A percentile compares a stretch with the other conserved stretches of the same genome.
Conservation (phyloP, 1,140 invertebrate genomes). For the Nephila pilipes region DNA sequence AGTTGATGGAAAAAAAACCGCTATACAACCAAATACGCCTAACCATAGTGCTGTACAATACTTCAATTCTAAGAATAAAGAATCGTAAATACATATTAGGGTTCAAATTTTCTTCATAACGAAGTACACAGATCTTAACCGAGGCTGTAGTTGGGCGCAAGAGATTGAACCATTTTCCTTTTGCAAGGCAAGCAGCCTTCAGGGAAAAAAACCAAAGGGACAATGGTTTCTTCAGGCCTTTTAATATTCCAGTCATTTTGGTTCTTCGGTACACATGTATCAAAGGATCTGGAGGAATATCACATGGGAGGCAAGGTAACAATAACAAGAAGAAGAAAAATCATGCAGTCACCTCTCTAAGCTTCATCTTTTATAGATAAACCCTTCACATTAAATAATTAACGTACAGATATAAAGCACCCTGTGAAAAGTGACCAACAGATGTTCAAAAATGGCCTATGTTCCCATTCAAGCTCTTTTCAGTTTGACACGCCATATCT, state of each 20-base stretch:
- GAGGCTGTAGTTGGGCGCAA: too few relatives aligned
- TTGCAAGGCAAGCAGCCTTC: not conserved
- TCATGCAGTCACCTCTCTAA: not conserved
- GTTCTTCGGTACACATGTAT: not conserved
- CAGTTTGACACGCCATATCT: constrained; percentile 86
- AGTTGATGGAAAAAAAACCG: too few relatives aligned
- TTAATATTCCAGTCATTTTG: not conserved
- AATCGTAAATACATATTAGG: too few relatives aligned
- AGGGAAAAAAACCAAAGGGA: not conserved
- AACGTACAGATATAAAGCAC: not conserved
- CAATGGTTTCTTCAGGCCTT: not conserved
- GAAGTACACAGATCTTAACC: too few relatives aligned
- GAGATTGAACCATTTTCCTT: too few relatives aligned
- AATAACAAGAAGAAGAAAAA: not conserved
- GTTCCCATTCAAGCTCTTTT: constrained; percentile 34
- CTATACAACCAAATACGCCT: too few relatives aligned
- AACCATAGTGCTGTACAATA: too few relatives aligned
- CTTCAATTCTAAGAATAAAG: too few relatives aligned
- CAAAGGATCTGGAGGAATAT: not conserved
- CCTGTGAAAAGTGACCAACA: not conserved
- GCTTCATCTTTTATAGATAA: not conserved
- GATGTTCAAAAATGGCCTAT: not conserved
- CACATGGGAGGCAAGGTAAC: not conserved
- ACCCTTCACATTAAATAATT: not conserved
- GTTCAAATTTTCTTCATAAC: too few relatives aligned